A percentile compares a stretch with the other conserved stretches of the same genome.
Evolutionary conservation across 1,140 invertebrate species (phyloP).

Genomic region (Cryptotermes secundus): DNA sequence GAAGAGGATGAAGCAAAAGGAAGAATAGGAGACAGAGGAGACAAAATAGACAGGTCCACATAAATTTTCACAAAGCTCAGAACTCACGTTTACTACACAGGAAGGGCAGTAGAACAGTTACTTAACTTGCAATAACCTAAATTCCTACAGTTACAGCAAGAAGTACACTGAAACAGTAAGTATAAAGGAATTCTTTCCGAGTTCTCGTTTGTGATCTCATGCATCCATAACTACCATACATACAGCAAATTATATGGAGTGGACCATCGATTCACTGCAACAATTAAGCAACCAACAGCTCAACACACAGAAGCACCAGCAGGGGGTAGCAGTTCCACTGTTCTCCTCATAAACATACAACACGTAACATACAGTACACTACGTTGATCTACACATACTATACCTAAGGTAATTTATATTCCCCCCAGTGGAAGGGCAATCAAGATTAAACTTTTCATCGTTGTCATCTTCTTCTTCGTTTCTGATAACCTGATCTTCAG

Average conservation of each 20-base stretch:
- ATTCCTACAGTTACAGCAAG: too few species aligned
- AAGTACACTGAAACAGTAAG: not conserved
- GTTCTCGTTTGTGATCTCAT: not conserved
- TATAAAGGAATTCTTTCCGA: not conserved
- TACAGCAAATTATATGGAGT: not conserved
- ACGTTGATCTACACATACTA: constrained; percentile 28
- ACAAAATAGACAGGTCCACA: too few species aligned
- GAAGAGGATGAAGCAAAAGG: too few species aligned
- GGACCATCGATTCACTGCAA: not conserved
- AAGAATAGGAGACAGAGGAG: too few species aligned
- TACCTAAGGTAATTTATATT: constrained; percentile 30
- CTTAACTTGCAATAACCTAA: too few species aligned
- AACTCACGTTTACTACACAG: too few species aligned
- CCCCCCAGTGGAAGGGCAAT: not conserved
- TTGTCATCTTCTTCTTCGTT: not conserved
- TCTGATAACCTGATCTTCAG: not conserved
- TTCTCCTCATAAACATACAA: not conserved
- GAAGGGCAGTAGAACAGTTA: too few species aligned
- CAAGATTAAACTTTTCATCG: constrained; percentile 9
- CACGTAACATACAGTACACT: not conserved
- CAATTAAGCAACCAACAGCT: not conserved
- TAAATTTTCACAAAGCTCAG: too few species aligned
- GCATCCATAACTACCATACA: not conserved
- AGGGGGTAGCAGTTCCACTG: not conserved
- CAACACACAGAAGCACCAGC: not conserved